phyloP scores from a whole-genome alignment of 2,113 vertebrate genomes.

The Psilopogon haemacephalus region DNA sequence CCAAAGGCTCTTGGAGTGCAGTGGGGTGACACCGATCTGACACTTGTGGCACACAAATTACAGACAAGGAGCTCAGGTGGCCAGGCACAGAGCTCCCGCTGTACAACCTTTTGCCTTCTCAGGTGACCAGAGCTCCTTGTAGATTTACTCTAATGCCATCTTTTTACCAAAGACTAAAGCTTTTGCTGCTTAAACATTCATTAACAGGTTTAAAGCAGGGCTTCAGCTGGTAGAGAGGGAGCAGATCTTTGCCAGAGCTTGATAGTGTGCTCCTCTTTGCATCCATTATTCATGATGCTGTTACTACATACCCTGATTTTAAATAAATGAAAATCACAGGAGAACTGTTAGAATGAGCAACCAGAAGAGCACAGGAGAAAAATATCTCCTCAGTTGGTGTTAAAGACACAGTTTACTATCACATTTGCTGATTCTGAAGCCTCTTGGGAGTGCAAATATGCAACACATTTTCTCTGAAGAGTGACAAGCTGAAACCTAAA shows the following conservation, averaged over 20 bases:
- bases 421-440: not conserved
- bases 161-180: not conserved
- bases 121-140: not conserved
- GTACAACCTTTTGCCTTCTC: not conserved
- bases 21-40: accelerated
- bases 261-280: not conserved
- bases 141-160: not conserved
- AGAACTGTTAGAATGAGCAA: constrained; percentile 21
- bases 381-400: accelerated
- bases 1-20: accelerated
- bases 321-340: constrained; percentile 35
- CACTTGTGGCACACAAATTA: accelerated
- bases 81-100: not conserved
- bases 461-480: not conserved
- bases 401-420: not conserved
- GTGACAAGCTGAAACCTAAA: not conserved
- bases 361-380: not conserved
- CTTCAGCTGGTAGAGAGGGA: not conserved
- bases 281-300: constrained; percentile 60
- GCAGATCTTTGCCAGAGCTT: not conserved
- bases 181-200: not conserved
- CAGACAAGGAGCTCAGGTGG: accelerated
- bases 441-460: not conserved
- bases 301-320: constrained; percentile 41
- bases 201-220: not conserved